These are phyloP conservation scores for Nothocercus nigrocapillus DNA, from an alignment of 2,113 vertebrate genomes.

Conservation along the genomic window DNA sequence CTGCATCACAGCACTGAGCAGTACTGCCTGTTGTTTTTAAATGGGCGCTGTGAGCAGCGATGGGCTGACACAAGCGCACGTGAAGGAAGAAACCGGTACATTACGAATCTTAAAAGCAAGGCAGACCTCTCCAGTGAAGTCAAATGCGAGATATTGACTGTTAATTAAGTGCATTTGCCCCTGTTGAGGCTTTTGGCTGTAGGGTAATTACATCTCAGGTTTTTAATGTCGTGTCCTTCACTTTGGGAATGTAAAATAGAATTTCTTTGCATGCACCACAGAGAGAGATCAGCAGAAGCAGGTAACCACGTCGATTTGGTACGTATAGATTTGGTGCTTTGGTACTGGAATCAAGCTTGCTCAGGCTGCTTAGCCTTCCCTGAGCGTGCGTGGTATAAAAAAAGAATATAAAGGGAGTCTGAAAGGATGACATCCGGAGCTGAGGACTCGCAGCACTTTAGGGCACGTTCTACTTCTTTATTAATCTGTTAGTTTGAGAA, in stretches of 20 bases:
- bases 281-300: neutral
- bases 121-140: neutral
- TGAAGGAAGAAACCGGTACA: neutral
- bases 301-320: neutral
- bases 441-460: neutral
- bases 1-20: neutral
- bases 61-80: neutral
- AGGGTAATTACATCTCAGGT: neutral
- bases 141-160: neutral
- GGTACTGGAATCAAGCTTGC: neutral
- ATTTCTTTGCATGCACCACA: neutral
- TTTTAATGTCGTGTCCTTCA: neutral
- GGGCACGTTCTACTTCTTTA: neutral
- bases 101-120: neutral
- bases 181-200: neutral
- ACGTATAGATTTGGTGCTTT: neutral
- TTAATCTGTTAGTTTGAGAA: neutral
- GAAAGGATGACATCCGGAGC: neutral
- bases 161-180: neutral
- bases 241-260: neutral
- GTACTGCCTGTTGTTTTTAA: neutral
- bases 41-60: too few relatives aligned
- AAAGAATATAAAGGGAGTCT: neutral
- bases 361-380: neutral
- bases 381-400: neutral